Conservation (phyloP, 2,113 vertebrate genomes). For the Sciurus niger region DNA sequence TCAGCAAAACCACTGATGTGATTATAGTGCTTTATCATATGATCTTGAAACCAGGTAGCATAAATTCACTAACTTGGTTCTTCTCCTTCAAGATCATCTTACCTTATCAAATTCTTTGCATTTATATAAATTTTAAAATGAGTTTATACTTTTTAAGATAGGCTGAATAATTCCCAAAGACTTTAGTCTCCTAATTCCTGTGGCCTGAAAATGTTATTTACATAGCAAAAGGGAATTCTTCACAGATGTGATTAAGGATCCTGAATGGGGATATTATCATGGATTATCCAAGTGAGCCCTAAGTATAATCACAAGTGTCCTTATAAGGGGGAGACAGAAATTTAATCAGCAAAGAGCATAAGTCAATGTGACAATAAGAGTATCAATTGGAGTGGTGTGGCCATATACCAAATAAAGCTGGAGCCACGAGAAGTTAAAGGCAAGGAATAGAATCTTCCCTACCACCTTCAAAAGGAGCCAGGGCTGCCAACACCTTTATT, state of each 20-base stretch:
- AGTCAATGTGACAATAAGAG: not conserved
- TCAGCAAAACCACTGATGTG: not conserved
- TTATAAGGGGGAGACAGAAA: not conserved
- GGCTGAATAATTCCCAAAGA: not conserved
- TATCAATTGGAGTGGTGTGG: not conserved
- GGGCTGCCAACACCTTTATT: not conserved
- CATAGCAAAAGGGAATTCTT: not conserved
- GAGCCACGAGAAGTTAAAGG: not conserved
- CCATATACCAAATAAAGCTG: not conserved
- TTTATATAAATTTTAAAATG: not conserved
- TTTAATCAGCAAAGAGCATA: not conserved
- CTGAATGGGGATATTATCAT: not conserved
- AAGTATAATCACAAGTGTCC: not conserved
- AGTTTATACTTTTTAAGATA: not conserved
- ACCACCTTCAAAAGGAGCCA: not conserved
- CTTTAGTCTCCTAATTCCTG: not conserved
- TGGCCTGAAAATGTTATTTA: not conserved
- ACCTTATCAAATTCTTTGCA: not conserved
- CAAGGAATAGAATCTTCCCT: not conserved
- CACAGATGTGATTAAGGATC: not conserved
- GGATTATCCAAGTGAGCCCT: not conserved
- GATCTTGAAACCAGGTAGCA: not conserved
- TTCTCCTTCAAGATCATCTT: not conserved
- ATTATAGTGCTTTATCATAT: not conserved
- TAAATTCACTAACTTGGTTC: not conserved